Percentiles rank a stretch among this genome's conserved stretches.
Conservation (phyloP, 2,113 vertebrate genomes). For the Amphilophus citrinellus region DNA sequence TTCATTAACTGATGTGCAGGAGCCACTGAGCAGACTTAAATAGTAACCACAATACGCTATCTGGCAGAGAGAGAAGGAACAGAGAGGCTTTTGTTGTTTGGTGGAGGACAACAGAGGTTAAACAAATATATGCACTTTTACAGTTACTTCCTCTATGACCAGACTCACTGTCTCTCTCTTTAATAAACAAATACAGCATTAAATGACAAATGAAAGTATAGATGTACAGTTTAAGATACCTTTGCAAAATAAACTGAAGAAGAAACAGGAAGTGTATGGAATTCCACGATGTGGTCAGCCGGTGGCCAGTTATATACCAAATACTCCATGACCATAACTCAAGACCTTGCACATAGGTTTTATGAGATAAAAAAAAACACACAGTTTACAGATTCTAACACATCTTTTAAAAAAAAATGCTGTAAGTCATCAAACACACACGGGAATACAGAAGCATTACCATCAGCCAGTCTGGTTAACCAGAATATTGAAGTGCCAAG, state of each 20-base stretch:
- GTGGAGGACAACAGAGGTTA: background rate
- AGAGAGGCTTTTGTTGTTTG: background rate
- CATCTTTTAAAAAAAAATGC: background rate
- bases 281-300: background rate
- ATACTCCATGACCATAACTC: background rate
- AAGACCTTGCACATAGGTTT: background rate
- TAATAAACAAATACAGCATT: background rate
- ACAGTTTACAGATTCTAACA: background rate
- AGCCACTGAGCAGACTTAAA: background rate
- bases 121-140: background rate
- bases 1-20: background rate
- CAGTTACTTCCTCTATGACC: background rate
- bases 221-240: background rate
- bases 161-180: background rate
- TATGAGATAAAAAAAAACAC: background rate
- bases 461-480: constrained; percentile 39
- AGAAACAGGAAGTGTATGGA: background rate
- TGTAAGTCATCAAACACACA: constrained; percentile 3
- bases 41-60: background rate
- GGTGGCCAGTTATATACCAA: background rate
- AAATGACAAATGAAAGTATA: background rate
- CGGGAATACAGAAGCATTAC: constrained; percentile 5
- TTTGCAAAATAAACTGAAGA: background rate
- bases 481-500: constrained; percentile 51
- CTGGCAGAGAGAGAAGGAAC: background rate